Evolutionary conservation across 2,888 invertebrate species (phyloP).

Genomic region (Venusia cambrica): DNA sequence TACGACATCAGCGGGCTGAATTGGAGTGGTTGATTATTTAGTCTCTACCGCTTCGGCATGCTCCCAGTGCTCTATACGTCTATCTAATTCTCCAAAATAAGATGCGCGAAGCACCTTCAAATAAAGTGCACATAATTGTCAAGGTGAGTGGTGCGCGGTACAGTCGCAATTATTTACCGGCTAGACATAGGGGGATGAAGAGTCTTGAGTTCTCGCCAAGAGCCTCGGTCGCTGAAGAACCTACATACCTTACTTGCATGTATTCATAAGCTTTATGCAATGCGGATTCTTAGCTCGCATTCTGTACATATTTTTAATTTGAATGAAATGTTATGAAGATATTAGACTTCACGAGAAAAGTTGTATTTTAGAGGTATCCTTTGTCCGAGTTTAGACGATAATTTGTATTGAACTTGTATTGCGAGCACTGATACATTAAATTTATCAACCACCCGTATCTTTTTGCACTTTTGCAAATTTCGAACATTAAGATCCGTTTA

Average conservation of each 20-base stretch:
- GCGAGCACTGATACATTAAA: too few relatives aligned
- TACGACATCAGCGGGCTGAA: too few relatives aligned
- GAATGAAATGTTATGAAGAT: constrained; percentile 15
- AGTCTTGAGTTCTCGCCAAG: constrained; percentile 64
- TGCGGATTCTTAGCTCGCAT: constrained; percentile 21
- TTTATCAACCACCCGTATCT: too few relatives aligned
- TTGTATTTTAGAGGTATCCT: too few relatives aligned
- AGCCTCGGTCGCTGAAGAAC: constrained; percentile 53
- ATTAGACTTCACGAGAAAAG: too few relatives aligned
- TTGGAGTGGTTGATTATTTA: too few relatives aligned
- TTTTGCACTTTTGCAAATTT: too few relatives aligned
- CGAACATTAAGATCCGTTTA: too few relatives aligned
- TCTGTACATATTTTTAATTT: constrained; percentile 16
- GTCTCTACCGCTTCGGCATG: too few relatives aligned
- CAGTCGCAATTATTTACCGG: constrained; percentile 71
- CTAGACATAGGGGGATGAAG: constrained; percentile 73
- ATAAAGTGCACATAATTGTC: constrained; percentile 73
- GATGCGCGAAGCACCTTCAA: constrained; percentile 49
- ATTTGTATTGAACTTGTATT: too few relatives aligned
- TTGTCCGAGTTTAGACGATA: too few relatives aligned
- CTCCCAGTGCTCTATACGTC: constrained; percentile 12
- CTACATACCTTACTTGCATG: constrained; percentile 44
- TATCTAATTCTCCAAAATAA: constrained; percentile 26
- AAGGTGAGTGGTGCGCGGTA: constrained; percentile 60
- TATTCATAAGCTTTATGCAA: constrained; percentile 51